A percentile compares a stretch with the other conserved stretches of the same genome.
phyloP scores from a whole-genome alignment of 1,140 invertebrate genomes.

The Sarcophaga bullata region DNA sequence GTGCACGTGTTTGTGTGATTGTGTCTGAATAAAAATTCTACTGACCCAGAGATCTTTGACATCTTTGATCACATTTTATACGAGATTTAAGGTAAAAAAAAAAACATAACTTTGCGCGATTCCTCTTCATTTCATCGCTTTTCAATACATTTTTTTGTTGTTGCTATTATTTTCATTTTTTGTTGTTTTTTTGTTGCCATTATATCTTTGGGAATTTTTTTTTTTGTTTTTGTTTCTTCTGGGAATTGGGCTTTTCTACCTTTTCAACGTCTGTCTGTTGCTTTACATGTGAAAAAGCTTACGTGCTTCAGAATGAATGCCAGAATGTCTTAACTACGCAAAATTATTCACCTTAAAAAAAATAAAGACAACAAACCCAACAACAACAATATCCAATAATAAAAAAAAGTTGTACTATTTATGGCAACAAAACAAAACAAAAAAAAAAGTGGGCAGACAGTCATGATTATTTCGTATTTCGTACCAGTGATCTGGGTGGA shows the following conservation, averaged over 20 bases:
- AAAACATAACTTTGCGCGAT: not conserved
- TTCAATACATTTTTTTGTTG: constrained; percentile 7
- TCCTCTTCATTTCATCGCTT: constrained; percentile 9
- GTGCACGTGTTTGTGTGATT: not conserved
- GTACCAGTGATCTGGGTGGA: not conserved
- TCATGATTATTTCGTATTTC: not conserved
- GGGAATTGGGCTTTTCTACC: constrained; percentile 32
- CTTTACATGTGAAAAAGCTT: constrained; percentile 12
- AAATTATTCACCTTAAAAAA: not conserved
- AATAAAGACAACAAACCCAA: no score
- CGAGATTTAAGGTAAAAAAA: not conserved
- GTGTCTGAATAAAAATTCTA: constrained; percentile 37
- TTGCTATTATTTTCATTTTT: constrained; percentile 4
- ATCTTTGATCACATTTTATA: constrained; percentile 31
- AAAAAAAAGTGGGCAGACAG: constrained; percentile 1
- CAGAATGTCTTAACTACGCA: not conserved
- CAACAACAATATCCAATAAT: no score
- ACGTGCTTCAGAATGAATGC: not conserved
- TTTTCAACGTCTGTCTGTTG: not conserved
- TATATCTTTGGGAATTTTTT: not conserved
- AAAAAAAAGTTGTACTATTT: no score
- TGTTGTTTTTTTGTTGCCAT: not conserved
- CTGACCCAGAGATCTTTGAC: constrained; percentile 40
- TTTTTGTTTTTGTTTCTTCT: constrained; percentile 18
- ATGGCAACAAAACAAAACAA: no score